Evolutionary conservation across 1,140 invertebrate species (phyloP).

Genomic region (Procambarus virginalis): DNA sequence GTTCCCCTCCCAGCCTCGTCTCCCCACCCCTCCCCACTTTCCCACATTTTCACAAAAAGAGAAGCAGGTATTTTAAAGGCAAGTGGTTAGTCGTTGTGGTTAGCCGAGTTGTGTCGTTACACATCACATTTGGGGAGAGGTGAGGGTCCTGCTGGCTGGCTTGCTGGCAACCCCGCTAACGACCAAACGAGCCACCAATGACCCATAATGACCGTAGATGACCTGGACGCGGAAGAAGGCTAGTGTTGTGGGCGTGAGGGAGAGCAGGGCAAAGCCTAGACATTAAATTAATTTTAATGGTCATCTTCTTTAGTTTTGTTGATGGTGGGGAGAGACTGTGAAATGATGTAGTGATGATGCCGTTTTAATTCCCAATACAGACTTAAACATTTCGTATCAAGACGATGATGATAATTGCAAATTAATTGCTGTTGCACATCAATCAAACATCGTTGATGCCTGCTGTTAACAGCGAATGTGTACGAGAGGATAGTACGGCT

Average conservation of each 20-base stretch:
- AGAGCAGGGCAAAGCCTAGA: neutral
- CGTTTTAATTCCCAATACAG: too few relatives aligned
- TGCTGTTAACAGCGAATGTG: too few relatives aligned
- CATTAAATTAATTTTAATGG: neutral
- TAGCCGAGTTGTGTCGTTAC: neutral
- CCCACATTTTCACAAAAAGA: too few relatives aligned
- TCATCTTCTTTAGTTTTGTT: neutral
- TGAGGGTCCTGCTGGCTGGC: neutral
- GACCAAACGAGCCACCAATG: constrained; percentile 1
- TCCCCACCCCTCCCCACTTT: neutral
- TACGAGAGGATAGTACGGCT: too few relatives aligned
- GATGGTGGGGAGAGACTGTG: too few relatives aligned
- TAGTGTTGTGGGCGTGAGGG: too few relatives aligned
- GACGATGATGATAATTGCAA: too few relatives aligned
- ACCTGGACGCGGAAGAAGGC: neutral
- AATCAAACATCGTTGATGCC: too few relatives aligned
- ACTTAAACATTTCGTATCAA: too few relatives aligned
- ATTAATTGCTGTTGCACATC: too few relatives aligned
- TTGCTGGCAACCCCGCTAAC: neutral
- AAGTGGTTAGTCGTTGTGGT: neutral
- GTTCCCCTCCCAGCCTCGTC: neutral
- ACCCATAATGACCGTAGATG: neutral
- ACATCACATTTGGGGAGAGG: too few relatives aligned
- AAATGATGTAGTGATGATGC: too few relatives aligned
- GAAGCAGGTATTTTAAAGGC: neutral